Percentiles rank a stretch among this genome's conserved stretches.
These are phyloP conservation scores for Akabosia matsudoensis DNA, from an alignment of 1,140 invertebrate genomes.

Conservation along the genomic window DNA sequence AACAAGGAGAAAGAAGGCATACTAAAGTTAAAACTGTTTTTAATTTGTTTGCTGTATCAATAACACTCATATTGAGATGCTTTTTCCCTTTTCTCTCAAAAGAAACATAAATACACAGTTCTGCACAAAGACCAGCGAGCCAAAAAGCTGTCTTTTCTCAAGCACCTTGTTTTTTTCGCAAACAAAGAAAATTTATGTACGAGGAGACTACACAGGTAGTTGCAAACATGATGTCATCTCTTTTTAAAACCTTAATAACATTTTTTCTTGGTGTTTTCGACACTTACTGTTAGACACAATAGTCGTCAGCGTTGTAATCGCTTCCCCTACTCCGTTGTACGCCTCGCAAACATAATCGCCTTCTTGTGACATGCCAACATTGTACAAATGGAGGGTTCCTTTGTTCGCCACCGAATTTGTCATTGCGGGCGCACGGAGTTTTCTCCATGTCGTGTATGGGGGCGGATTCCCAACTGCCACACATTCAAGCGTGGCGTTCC, in stretches of 20 bases:
- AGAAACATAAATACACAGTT: too few relatives aligned
- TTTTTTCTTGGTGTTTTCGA: neutral
- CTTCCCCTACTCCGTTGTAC: conserved; percentile 49
- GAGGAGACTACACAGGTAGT: too few relatives aligned
- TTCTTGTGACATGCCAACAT: conserved; percentile 61
- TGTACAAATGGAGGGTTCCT: conserved; percentile 63
- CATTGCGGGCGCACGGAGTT: conserved; percentile 51
- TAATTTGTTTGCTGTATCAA: conserved; percentile 8
- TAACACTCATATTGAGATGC: too few relatives aligned
- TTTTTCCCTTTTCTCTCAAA: too few relatives aligned
- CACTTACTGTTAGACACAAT: conserved; percentile 50
- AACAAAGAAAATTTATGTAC: too few relatives aligned
- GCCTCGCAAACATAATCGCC: conserved; percentile 68
- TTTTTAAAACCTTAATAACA: conserved; percentile 5
- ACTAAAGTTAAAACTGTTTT: neutral
- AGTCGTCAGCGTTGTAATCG: conserved; percentile 44
- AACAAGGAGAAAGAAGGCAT: conserved; percentile 30
- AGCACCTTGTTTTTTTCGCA: too few relatives aligned
- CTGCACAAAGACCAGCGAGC: too few relatives aligned
- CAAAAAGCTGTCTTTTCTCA: too few relatives aligned
- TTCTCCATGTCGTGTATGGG: conserved; percentile 60
- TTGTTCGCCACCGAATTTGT: conserved; percentile 31
- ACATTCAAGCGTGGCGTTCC: conserved; percentile 64
- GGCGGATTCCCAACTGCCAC: conserved; percentile 60
- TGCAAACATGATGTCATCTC: conserved; percentile 4